A percentile compares a stretch with the other conserved stretches of the same genome.
phyloP scores from a whole-genome alignment of 2,797 vertebrate species.

The Rhadinocentrus ornatus region DNA sequence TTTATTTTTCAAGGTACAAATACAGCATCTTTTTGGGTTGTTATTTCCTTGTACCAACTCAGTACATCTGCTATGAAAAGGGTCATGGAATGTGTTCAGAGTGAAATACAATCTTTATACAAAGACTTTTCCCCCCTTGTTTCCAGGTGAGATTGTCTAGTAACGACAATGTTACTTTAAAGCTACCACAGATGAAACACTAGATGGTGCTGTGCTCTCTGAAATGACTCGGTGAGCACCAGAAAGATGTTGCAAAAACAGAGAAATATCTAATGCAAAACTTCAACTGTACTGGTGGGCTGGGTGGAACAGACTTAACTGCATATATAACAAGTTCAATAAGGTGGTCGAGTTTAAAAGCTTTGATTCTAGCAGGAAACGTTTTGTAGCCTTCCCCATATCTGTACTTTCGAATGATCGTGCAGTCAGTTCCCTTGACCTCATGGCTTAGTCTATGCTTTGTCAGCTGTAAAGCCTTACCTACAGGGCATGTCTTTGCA shows the following conservation, averaged over 20 bases:
- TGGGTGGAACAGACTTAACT: neutral
- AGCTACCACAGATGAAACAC: slow-evolving; percentile 18
- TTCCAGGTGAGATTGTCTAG: neutral
- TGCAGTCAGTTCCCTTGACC: neutral
- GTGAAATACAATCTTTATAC: neutral
- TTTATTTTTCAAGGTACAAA: neutral
- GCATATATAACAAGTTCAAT: neutral
- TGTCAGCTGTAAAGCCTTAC: neutral
- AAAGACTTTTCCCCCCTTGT: neutral
- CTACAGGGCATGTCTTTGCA: neutral
- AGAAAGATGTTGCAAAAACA: rapidly evolving
- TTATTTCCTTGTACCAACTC: neutral
- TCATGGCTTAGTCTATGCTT: neutral
- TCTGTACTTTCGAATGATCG: neutral
- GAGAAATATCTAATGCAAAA: neutral
- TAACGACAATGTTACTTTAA: neutral
- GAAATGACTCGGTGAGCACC: neutral
- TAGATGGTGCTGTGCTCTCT: slow-evolving; percentile 58
- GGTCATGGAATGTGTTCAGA: neutral
- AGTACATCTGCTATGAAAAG: neutral
- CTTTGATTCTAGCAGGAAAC: neutral
- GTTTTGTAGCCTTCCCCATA: neutral
- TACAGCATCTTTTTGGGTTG: neutral
- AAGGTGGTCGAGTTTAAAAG: neutral
- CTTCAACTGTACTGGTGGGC: no score